Evolutionary conservation across 2,888 invertebrate species (phyloP).

Genomic region (Parasteatoda lunata): DNA sequence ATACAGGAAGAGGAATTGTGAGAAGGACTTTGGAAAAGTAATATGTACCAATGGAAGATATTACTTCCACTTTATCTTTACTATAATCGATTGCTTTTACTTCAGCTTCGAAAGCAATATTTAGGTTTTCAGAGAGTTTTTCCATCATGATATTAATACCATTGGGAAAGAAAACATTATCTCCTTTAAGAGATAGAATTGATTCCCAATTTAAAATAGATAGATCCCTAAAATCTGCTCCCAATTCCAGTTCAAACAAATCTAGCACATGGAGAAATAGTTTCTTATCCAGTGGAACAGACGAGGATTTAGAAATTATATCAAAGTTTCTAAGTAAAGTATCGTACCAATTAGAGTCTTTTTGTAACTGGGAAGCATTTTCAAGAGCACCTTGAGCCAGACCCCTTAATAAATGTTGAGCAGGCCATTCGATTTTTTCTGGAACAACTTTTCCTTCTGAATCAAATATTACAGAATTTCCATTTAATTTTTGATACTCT

Average conservation of each 20-base stretch:
- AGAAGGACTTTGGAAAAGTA: conserved; percentile 73
- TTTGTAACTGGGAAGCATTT: neutral
- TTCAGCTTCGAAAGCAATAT: conserved; percentile 17
- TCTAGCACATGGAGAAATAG: conserved; percentile 34
- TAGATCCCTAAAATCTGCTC: conserved; percentile 28
- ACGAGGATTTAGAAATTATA: conserved; percentile 6
- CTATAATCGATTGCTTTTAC: conserved; percentile 39
- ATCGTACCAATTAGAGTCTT: conserved; percentile 31
- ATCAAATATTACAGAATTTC: conserved; percentile 23
- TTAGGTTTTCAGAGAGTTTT: conserved; percentile 22
- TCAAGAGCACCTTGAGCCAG: conserved; percentile 49
- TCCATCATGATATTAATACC: conserved; percentile 21
- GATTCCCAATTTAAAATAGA: conserved; percentile 45
- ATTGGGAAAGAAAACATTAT: conserved; percentile 30
- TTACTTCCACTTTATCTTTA: conserved; percentile 27
- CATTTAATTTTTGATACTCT: conserved; percentile 23
- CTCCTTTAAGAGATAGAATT: conserved; percentile 20
- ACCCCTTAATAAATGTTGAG: conserved; percentile 28
- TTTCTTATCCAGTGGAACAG: conserved; percentile 7
- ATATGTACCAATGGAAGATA: conserved; percentile 9
- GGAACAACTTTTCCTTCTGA: conserved; percentile 24
- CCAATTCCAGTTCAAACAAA: conserved; percentile 28
- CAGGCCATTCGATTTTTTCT: conserved; percentile 3
- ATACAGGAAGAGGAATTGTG: conserved; percentile 75
- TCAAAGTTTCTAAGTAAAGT: conserved; percentile 23